Base-by-base conservation (phyloP, 2,113 vertebrate species). In the Lichenostomus cassidix region DNA sequence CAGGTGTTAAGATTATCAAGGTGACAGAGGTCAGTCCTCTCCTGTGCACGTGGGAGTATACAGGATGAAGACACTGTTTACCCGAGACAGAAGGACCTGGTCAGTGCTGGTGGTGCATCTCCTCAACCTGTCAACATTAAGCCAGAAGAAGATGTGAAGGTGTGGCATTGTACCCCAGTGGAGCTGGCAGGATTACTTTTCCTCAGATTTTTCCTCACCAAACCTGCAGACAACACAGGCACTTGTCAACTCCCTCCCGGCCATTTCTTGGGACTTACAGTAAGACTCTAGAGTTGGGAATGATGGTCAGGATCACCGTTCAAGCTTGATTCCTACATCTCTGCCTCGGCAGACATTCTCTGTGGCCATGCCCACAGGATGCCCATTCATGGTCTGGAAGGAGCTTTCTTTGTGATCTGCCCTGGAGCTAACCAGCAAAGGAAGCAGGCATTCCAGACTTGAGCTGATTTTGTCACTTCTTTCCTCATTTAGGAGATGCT, bases 311-410 rank as follows among this genome's bases (percentile, higher is more conserved):
- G 53, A 23, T 4, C 22, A 74, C 5, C 7, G 85, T 78, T 49
- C 16, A 53, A 69, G 24, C 12, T 10, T 0, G 4, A 18, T 44
- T 83, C 33, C 46, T 50, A 3, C 27, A 37, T 55, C 22, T 89
- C 24, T 89, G 35, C 55, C 12, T 11, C 37, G 8, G 22, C 10
- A 82, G 24, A 71, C 56, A 47, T 58, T 37, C 6, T 67, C 12
- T 3, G 2, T 39, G 53, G 21, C 19, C 28, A 17, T 2, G 4
- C 41, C 35, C 18, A 68, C 17, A 35, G 28, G 6, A 68, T 2
- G 0, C 7, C 8, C 10, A 17, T 3, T 9, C 1, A 2, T 28
- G 5, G 2, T 83, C 13, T 80, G 22, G 21, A 79, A 64, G 28
- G 50, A 59, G 19, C 15, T 20, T 27, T 37, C 23, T 68, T 15